A percentile compares a stretch with the other conserved stretches of the same genome.
Evolutionary conservation across 2,888 invertebrate species (phyloP).

Genomic region (Parnassius orleans): DNA sequence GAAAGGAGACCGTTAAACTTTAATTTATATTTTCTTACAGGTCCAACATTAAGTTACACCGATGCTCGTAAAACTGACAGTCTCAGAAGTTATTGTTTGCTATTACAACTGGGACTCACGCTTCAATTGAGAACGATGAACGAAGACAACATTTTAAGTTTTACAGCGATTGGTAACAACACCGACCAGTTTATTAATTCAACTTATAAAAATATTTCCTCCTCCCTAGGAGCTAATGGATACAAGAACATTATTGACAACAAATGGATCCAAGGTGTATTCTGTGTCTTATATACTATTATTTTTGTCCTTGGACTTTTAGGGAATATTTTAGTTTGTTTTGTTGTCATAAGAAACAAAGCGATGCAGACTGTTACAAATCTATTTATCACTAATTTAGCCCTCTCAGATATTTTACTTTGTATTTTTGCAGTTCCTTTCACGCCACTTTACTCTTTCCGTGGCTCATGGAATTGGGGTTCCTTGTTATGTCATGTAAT

Average conservation of each 20-base stretch:
- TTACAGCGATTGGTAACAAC: slow-evolving; percentile 43
- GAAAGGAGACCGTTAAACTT: slow-evolving; percentile 42
- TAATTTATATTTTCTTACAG: slow-evolving; percentile 69
- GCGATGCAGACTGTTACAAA: slow-evolving; percentile 99
- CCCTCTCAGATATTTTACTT: slow-evolving; percentile 95
- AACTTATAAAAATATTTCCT: slow-evolving; percentile 25
- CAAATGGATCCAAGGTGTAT: slow-evolving; percentile 84
- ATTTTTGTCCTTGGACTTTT: slow-evolving; percentile 94
- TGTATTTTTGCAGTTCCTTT: slow-evolving; percentile 97
- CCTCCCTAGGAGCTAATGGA: slow-evolving; percentile 40
- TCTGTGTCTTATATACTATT: slow-evolving; percentile 88
- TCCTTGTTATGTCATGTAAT: slow-evolving; percentile 94
- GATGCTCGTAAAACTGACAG: slow-evolving; percentile 56
- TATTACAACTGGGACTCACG: slow-evolving; percentile 39
- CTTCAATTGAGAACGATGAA: slow-evolving; percentile 55
- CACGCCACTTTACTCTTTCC: slow-evolving; percentile 96
- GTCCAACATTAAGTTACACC: slow-evolving; percentile 52
- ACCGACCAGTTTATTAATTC: slow-evolving; percentile 47
- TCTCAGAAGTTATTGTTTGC: slow-evolving; percentile 52
- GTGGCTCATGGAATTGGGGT: slow-evolving; percentile 96
- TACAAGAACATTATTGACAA: slow-evolving; percentile 83
- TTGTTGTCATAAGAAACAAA: slow-evolving; percentile 94
- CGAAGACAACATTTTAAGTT: slow-evolving; percentile 48
- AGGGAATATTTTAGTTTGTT: slow-evolving; percentile 95
- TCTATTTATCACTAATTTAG: slow-evolving; percentile 97